Conservation (phyloP, 2,797 vertebrate genomes). For the Fistularia tabacaria region DNA sequence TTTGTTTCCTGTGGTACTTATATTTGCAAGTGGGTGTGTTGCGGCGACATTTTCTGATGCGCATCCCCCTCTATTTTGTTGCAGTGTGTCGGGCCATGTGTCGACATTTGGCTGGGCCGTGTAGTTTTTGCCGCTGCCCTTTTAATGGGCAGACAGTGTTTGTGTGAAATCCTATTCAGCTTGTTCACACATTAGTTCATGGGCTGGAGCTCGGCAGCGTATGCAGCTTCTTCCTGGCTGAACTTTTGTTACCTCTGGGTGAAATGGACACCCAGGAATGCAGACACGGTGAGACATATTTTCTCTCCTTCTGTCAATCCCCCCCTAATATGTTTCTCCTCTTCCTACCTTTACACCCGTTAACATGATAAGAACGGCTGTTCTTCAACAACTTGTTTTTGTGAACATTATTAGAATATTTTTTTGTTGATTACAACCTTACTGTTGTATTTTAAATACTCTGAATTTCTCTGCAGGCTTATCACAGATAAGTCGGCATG, state of each 20-base stretch:
- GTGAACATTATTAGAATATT: background rate
- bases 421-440: too few species aligned
- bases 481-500: too few species aligned
- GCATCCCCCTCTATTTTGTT: too few species aligned
- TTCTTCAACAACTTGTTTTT: background rate
- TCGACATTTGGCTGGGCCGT: too few species aligned
- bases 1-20: too few species aligned
- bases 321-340: background rate
- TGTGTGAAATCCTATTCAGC: conserved; percentile 21
- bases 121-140: conserved; percentile 13
- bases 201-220: conserved; percentile 14
- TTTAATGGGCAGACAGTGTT: conserved; percentile 13
- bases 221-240: conserved; percentile 18
- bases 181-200: conserved; percentile 27
- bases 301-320: background rate
- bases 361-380: background rate
- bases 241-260: conserved; percentile 40
- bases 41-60: too few species aligned
- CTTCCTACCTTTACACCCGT: background rate
- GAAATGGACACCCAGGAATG: conserved; percentile 41
- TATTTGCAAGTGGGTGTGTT: too few species aligned
- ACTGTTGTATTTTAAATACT: too few species aligned
- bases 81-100: too few species aligned
- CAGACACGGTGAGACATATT: conserved; percentile 48
- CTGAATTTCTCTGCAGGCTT: too few species aligned